phyloP scores from a whole-genome alignment of 2,113 vertebrate genomes.

The Cynocephalus volans region DNA sequence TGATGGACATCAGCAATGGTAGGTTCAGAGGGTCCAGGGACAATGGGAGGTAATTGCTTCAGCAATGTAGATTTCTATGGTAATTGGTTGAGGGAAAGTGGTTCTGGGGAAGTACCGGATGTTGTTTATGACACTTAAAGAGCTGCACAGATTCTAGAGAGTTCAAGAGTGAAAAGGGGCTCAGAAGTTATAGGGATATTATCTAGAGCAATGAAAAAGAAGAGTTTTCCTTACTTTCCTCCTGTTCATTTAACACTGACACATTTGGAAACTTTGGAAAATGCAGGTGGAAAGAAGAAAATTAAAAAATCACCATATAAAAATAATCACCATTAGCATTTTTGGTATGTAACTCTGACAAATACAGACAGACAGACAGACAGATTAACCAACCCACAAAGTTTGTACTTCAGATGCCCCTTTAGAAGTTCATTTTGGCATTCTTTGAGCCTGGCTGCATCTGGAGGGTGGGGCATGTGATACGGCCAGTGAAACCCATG shows the following conservation, averaged over 20 bases:
- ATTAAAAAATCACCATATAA: not conserved
- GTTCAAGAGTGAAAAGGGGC: not conserved
- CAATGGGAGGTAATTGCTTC: not conserved
- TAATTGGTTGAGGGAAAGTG: not conserved
- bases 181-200: not conserved
- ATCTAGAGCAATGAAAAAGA: not conserved
- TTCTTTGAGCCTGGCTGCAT: not conserved
- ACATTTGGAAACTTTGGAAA: not conserved
- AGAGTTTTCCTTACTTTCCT: not conserved
- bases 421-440: not conserved
- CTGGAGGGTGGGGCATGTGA: not conserved
- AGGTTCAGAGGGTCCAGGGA: not conserved
- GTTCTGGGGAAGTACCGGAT: not conserved
- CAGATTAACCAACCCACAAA: not conserved
- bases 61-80: not conserved
- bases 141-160: not conserved
- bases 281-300: constrained; percentile 6
- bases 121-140: not conserved
- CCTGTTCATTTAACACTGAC: not conserved
- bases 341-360: not conserved
- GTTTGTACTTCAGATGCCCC: not conserved
- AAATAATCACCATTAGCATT: constrained; percentile 1
- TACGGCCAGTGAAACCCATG: not conserved
- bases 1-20: not conserved
- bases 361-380: not conserved